Evolutionary conservation across 2,888 invertebrate genomes (phyloP), one percentile per base, ranked within the genome.

Genomic region (Lasius fuliginosus): DNA sequence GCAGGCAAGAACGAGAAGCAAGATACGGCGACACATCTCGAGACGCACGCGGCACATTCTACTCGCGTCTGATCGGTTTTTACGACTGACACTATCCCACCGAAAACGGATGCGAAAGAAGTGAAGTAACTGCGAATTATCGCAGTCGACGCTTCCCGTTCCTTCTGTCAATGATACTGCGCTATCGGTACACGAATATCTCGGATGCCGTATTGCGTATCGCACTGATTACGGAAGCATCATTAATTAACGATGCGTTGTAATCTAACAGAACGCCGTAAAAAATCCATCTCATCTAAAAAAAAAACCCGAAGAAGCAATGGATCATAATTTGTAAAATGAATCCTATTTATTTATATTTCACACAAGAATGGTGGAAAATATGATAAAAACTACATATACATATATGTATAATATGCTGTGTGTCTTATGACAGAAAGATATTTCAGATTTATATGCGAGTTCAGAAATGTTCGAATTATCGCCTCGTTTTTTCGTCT

Each of bases 81-180:
- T 56, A 85, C 84, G 68, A 86, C 86, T 82, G 65, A 60, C 33
- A 18, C 74, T 56, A 42, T 77, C 46, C 49, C 67, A 79, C 40
- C 40, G 74, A 71, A 69, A 71, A 65, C 64, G 74, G 64, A 77
- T 77, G 23, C 75, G 46, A 53, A 60, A 30, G 49, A 77, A 69
- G 27, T 40, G 75, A 53, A 68, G 23, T 68, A 53, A 18, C 62
- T 36, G 67, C 73, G 62, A 85, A 85, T 90, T 91, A 90, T 90
- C 90, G 62, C 56, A 30, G 18, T 23, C 33, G 56, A 65, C 74
- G 30, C 68, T 91, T 89, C 87, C 90, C 83, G 86, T 87, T 74
- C 65, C n/a, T n/a, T 69, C 83, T 30, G 64, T 23, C 42, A 12
- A 68, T 30, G 85, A 88, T 86, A 85, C 60, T 9, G 3, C 64